phyloP scores from a whole-genome alignment of 2,113 vertebrate genomes.

The Brachyhypopomus gauderio region DNA sequence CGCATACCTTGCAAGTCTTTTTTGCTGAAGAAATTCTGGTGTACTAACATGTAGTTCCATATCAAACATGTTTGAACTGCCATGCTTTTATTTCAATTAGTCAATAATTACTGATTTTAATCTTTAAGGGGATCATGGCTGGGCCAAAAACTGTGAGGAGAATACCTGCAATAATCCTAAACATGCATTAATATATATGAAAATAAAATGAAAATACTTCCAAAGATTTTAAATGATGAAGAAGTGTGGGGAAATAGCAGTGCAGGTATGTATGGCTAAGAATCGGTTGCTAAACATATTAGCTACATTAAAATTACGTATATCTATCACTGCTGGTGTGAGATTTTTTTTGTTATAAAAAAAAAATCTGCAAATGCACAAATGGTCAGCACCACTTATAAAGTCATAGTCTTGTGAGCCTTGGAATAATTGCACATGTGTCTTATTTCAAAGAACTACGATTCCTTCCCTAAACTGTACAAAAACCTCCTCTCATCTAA shows the following conservation, averaged over 20 bases:
- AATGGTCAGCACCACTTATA: background rate
- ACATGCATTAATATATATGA: slow-evolving; percentile 28
- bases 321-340: background rate
- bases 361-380: slow-evolving; percentile 16
- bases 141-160: slow-evolving; percentile 8
- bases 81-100: background rate
- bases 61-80: background rate
- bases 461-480: slow-evolving; percentile 5
- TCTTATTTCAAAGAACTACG: background rate
- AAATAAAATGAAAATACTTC: slow-evolving; percentile 43
- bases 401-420: slow-evolving; percentile 13
- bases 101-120: too few species aligned
- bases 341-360: background rate
- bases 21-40: background rate
- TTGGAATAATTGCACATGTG: slow-evolving; percentile 13
- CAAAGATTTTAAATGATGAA: slow-evolving; percentile 7
- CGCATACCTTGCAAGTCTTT: background rate
- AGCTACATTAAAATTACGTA: background rate
- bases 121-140: background rate
- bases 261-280: background rate
- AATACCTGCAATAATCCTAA: slow-evolving; percentile 7
- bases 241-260: background rate
- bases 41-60: background rate
- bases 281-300: background rate
- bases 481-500: slow-evolving; percentile 12